Percentiles rank a stretch among this genome's conserved stretches.
phyloP scores from a whole-genome alignment of 2,797 vertebrate species.

The Neoniphon sammara region DNA sequence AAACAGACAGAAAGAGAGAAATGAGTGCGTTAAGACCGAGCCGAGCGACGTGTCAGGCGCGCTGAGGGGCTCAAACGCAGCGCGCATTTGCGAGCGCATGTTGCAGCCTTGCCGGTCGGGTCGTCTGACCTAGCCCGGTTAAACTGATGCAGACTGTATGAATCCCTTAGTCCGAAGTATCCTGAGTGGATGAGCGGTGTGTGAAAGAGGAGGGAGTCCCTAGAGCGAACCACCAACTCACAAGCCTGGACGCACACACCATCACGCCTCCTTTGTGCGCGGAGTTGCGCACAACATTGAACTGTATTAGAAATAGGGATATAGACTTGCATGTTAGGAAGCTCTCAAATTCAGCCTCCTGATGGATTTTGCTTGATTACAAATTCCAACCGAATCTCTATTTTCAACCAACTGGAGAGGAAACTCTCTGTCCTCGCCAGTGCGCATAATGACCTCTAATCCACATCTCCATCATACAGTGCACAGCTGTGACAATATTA shows the following conservation, averaged over 20 bases:
- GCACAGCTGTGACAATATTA: neutral
- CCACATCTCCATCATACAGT: neutral
- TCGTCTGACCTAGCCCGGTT: slow-evolving; percentile 59
- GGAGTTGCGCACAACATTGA: slow-evolving; percentile 55
- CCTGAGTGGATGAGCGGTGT: slow-evolving; percentile 45
- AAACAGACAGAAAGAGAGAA: slow-evolving; percentile 45
- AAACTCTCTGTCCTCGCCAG: neutral
- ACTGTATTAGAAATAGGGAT: slow-evolving; percentile 7
- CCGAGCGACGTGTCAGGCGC: slow-evolving; percentile 55
- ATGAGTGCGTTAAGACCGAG: slow-evolving; percentile 46
- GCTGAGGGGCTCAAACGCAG: slow-evolving; percentile 58
- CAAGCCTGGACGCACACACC: slow-evolving; percentile 41
- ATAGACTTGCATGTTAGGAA: slow-evolving; percentile 13
- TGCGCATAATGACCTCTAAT: neutral
- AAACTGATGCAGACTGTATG: slow-evolving; percentile 45
- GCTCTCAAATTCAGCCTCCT: neutral
- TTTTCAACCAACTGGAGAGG: neutral
- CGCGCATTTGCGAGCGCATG: slow-evolving; percentile 65
- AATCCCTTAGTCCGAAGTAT: slow-evolving; percentile 52
- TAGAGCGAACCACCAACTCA: slow-evolving; percentile 42
- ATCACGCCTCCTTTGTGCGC: slow-evolving; percentile 58
- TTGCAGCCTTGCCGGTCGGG: slow-evolving; percentile 59
- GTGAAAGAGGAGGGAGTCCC: slow-evolving; percentile 58
- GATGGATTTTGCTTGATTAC: neutral
- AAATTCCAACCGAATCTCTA: neutral